Evolutionary conservation across 2,797 vertebrate genomes (phyloP).

Genomic region (Neosilurus mollespiculum): DNA sequence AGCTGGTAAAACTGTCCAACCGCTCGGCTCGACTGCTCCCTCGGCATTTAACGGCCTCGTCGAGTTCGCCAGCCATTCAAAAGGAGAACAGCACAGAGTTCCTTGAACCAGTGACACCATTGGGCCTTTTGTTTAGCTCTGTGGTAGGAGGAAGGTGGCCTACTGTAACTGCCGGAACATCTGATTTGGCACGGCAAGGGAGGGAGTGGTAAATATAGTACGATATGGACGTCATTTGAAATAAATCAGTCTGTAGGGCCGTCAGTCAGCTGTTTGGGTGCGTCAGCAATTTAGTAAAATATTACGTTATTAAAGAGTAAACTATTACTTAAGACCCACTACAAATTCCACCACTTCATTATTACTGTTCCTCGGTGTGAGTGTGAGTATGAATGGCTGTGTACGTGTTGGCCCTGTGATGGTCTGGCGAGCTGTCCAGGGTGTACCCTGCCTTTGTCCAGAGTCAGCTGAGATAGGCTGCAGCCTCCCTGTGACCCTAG

Average conservation of each 20-base stretch:
- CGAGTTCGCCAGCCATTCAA: constrained; percentile 59
- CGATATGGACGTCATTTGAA: constrained; percentile 6
- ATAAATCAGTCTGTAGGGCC: not conserved
- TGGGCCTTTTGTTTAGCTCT: constrained; percentile 64
- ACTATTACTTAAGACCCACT: not conserved
- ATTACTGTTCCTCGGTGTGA: not conserved
- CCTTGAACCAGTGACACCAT: constrained; percentile 61
- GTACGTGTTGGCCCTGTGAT: too few relatives aligned
- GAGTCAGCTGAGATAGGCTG: too few relatives aligned
- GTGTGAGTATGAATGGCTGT: too few relatives aligned
- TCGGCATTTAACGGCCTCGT: constrained; percentile 70
- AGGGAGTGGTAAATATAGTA: constrained; percentile 13
- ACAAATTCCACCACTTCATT: not conserved
- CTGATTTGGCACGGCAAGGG: constrained; percentile 12
- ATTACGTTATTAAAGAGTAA: not conserved
- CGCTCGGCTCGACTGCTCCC: constrained; percentile 65
- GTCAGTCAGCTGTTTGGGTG: not conserved
- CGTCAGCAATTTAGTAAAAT: not conserved
- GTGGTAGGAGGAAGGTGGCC: not conserved
- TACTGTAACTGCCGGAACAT: constrained; percentile 43
- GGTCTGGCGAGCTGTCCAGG: too few relatives aligned
- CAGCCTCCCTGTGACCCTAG: too few relatives aligned
- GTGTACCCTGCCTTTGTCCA: too few relatives aligned
- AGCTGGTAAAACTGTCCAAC: constrained; percentile 83
- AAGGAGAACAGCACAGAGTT: constrained; percentile 67